Base-by-base conservation (phyloP, 1,140 invertebrate species). In the Bombus fervidus region DNA sequence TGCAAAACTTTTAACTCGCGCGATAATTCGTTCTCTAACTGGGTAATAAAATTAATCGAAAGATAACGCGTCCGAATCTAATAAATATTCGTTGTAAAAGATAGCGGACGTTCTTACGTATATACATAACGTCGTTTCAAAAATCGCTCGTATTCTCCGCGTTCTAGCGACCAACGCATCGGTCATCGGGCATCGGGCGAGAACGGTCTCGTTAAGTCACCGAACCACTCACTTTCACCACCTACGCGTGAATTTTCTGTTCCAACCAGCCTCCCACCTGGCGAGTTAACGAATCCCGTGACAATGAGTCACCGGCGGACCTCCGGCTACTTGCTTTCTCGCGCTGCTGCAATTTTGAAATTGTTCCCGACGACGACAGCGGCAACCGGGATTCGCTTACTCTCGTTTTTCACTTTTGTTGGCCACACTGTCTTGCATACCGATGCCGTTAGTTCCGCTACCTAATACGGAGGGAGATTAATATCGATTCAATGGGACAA, bases 181-280 rank as follows among this genome's bases (percentile, higher is more conserved):
- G 59, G 22, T 59, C 81, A n/a, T 66, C 53, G 64, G 12, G 69
- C 81, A n/a, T 53, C 47, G 1, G 47, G 18, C 47, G n/a, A 18
- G 34, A 66, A 86, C 81, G 41, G 81, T 88, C 79, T 89, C 79
- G 86, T 91, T 80, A 87, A 92, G 89, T 91, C 88, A 86, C 72
- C 81, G 81, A 75, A 84, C 86, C 87, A 64, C 72, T 93, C 92
- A 93, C 93, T 93, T 93, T 93, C 93, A 92, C 92, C 92, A 87
- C 93, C 92, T 87, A 93, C 92, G 90, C 90, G 86, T 81, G 69
- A 89, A 91, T 90, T 87, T 90, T 92, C 87, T 86, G 83, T 85
- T 75, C 69, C 39, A 43, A 25, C 31, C 59, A 59, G 41, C 34
- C 41, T 39, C 53, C 75, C n/a, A 18, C 57, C 28, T 2, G 4